Evolutionary conservation across 2,113 vertebrate species (phyloP).

Genomic region (Rissa tridactyla): DNA sequence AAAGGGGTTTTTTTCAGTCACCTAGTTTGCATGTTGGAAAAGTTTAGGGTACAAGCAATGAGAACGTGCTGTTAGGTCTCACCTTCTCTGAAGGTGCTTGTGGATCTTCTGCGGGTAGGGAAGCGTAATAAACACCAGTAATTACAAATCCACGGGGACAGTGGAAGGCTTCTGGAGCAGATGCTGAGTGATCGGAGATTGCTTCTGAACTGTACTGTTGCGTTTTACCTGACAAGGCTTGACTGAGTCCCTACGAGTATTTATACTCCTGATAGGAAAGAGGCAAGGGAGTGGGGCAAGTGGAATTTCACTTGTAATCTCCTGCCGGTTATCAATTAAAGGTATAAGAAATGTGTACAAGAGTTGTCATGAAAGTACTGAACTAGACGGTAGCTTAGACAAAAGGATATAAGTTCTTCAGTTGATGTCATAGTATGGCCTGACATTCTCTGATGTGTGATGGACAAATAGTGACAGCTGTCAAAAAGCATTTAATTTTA

Average conservation of each 20-base stretch:
- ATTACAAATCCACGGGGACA: background rate
- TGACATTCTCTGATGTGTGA: background rate
- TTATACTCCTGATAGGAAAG: background rate
- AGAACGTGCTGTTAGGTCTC: background rate
- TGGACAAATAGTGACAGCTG: conserved; percentile 42
- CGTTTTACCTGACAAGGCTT: background rate
- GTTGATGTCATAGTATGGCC: background rate
- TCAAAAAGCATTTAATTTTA: conserved; percentile 35
- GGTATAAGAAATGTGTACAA: background rate
- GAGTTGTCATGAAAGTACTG: background rate
- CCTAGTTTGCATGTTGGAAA: background rate
- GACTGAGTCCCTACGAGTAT: background rate
- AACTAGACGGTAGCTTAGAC: background rate
- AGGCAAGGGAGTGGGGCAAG: background rate
- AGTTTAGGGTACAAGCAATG: background rate
- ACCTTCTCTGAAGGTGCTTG: background rate
- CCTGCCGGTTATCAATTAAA: background rate
- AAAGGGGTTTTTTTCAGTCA: background rate
- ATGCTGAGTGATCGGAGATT: background rate
- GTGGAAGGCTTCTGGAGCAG: background rate
- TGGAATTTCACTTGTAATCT: background rate
- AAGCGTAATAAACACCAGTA: background rate
- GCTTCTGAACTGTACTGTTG: background rate
- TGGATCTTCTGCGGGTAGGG: background rate
- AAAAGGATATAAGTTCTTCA: background rate